Evolutionary conservation across 2,113 vertebrate genomes (phyloP), one percentile per base, ranked within the genome.

Genomic region (Ploceus nigricollis): DNA sequence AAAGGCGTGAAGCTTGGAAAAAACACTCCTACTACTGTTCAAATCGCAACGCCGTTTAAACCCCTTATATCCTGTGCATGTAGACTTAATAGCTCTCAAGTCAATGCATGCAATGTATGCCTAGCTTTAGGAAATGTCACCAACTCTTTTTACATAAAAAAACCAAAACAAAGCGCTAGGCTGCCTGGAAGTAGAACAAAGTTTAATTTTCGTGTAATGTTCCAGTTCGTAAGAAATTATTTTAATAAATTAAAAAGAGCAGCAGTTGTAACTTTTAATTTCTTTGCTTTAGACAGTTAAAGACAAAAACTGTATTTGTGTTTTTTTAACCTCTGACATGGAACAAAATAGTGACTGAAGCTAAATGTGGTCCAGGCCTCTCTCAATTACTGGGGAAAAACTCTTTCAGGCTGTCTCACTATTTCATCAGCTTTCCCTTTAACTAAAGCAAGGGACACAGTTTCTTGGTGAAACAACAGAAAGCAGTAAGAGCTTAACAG

Each of bases 401-500:
- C 11, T 58, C 22, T 86, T 58, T 58, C 1, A 12, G 53, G 33
- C 37, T 54, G 61, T 73, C 63, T 82, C 3, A 4, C 33, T 90
- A 12, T 95, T 96, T 96, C 70, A 66, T 94, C 77, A 95, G 53
- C 84, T 92, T 95, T 87, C 31, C 51, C 81, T 90, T 94, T 91
- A 92, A 82, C 73, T 87, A 63, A 71, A 88, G 53, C 56, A 94
- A 94, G 94, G 91, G 89, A 94, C 90, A 92, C 23, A 6, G 45
- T 91, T 92, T 95, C 40, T 5, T 69, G 79, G 86, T 79, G 82
- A 81, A 96, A 93, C 87, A 97, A 93, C 86, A 96, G 84, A 85
- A 68, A 45, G 94, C 87, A 90, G 82, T 65, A 93, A 75, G 92
- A 90, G 87, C 97, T 96, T 96, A 91, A 93, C 83, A 75, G 88